Evolutionary conservation across 2,113 vertebrate species (phyloP), one percentile per base, ranked within the genome.

Genomic region (Shinisaurus crocodilurus): DNA sequence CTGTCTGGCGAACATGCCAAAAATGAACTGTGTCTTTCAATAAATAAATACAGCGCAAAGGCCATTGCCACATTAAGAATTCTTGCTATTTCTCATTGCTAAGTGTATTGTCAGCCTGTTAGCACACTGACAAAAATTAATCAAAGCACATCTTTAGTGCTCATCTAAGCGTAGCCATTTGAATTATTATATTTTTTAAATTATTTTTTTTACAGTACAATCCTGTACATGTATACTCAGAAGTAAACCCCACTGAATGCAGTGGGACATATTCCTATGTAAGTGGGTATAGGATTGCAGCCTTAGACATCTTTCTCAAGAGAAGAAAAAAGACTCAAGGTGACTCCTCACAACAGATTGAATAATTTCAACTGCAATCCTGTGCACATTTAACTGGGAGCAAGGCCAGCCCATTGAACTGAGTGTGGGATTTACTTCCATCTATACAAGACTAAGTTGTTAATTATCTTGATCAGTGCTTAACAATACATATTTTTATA

Each of bases 71-170:
- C 92, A 75, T 37, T 40, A 80, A 63, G 40, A 63, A 63, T 81
- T 72, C 85, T 82, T 91, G 83, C 84, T 40, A 57, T 90, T 85
- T 94, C 45, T 74, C 74, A 54, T 65, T 85, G 60, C 82, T 85
- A 40, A 89, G 54, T 37, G 20, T 67, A 76, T 72, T 82, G 86
- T 50, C 74, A 92, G 86, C 63, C n/a, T 85, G 65, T 85, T 20
- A 91, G 72, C 29, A 40, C 54, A 29, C 60, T 86, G 45, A 82
- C 63, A 90, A 80, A 72, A 90, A 72, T 81, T 48, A 37, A 43
- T 74, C 37, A 32, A 60, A 87, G 32, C 20, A 79, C 25, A 40
- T 84, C 40, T 37, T 40, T 77, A 32, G 34, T 7, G 16, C 6
- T 60, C 25, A 16, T 32, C 75, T 80, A 29, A 70, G 27, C 75